Conservation (phyloP, 2,888 invertebrate genomes). For the Strigamia maritima region DNA sequence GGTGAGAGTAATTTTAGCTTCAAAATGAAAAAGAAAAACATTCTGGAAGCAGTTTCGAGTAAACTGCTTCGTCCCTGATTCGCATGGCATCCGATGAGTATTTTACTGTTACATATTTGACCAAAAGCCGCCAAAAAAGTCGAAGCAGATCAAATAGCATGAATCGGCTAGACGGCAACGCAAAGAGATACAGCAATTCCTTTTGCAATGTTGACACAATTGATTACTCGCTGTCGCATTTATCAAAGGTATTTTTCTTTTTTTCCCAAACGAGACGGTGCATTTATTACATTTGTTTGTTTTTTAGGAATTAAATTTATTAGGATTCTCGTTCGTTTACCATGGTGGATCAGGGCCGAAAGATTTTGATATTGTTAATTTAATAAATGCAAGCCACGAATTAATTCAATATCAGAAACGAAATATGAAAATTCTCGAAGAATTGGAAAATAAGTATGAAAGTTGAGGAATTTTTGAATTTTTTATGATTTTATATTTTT, state of each 20-base stretch:
- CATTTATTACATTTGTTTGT: neutral
- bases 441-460: conserved; percentile 9
- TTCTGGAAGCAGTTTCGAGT: neutral
- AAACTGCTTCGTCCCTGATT: conserved; percentile 15
- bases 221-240: neutral
- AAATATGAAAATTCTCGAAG: conserved; percentile 26
- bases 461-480: neutral
- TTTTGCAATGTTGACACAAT: neutral
- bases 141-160: neutral
- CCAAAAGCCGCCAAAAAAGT: neutral
- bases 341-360: conserved; percentile 8
- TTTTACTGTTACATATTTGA: neutral
- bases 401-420: conserved; percentile 23
- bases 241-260: neutral
- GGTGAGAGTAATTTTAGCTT: neutral
- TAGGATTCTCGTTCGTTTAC: conserved; percentile 7
- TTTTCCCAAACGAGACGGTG: neutral
- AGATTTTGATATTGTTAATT: neutral
- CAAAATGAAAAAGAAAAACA: conserved; percentile 5
- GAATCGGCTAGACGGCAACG: neutral
- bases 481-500: neutral
- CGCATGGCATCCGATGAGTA: conserved; percentile 3
- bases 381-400: conserved; percentile 5
- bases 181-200: neutral
- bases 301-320: neutral